A percentile compares a stretch with the other conserved stretches of the same genome.
phyloP scores from a whole-genome alignment of 2,113 vertebrate species.

The Nipponia nippon region DNA sequence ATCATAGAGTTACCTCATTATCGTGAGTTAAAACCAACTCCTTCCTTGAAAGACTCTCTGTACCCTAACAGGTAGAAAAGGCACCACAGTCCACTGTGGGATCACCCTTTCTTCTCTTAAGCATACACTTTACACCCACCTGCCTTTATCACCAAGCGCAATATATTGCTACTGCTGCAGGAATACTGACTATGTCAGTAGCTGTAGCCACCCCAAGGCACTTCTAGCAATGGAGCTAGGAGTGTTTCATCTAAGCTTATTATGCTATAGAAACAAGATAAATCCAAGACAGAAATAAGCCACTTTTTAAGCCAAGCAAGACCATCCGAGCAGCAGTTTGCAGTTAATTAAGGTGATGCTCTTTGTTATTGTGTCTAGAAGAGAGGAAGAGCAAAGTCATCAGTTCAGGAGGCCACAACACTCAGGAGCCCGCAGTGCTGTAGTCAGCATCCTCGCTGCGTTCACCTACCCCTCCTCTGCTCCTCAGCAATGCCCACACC shows the following conservation, averaged over 20 bases:
- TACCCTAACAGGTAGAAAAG: background rate
- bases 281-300: background rate
- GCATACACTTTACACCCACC: background rate
- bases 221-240: background rate
- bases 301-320: background rate
- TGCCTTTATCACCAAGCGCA: background rate
- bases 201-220: background rate
- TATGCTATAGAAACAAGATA: background rate
- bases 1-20: background rate
- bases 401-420: background rate
- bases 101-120: background rate
- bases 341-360: background rate
- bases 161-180: accelerated
- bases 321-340: background rate
- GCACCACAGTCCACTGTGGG: accelerated
- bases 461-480: background rate
- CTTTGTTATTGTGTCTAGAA: background rate
- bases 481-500: background rate
- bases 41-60: background rate
- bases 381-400: background rate
- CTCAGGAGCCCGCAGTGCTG: background rate
- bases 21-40: accelerated
- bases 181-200: background rate
- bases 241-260: background rate
- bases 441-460: background rate